Evolutionary conservation across 2,888 invertebrate species (phyloP), one percentile per base, ranked within the genome.

Genomic region (Melinaea menophilus): DNA sequence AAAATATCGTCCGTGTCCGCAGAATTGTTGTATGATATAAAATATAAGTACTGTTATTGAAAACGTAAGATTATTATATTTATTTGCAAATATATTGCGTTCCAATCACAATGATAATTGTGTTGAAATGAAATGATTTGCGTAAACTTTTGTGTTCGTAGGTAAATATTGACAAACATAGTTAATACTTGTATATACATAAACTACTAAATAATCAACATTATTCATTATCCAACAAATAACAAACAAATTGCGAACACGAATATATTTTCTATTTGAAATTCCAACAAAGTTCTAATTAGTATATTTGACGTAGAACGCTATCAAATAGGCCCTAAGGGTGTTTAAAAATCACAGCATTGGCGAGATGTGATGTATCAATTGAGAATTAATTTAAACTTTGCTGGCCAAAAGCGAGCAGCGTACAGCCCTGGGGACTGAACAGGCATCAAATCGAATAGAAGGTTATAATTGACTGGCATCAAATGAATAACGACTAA

Each of bases 321-420:
- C 75, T 76, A 73, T 73, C 74, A 74, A 78, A 79, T 77, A 73
- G 75, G 72, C 74, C 72, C 74, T 73, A 71, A 72, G 78, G 78
- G 79, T 77, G 77, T 80, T 85, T 82, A 79, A 81, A 85, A 86
- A 86, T 84, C 82, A 81, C 77, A 79, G 77, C 78, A 79, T 79
- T 75, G 80, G 77, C 78, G 78, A 79, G 82, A 82, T 81, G 76
- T 81, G 81, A 84, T 85, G 81, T 87, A 85, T 86, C 88, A 87
- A 88, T 86, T 80, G 80, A 79, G 83, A 88, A 88, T 88, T 88
- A 86, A 89, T 89, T 89, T 87, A 88, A 89, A 88, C 85, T 88
- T 88, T 83, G 80, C 82, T 80, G 79, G 79, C 77, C 82, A 84
- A 87, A 22, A 86, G 82, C 83, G 84, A 86, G 79, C 84, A 85